Base-by-base conservation (phyloP, 2,888 invertebrate genomes). In the Acrobasis suavella region DNA sequence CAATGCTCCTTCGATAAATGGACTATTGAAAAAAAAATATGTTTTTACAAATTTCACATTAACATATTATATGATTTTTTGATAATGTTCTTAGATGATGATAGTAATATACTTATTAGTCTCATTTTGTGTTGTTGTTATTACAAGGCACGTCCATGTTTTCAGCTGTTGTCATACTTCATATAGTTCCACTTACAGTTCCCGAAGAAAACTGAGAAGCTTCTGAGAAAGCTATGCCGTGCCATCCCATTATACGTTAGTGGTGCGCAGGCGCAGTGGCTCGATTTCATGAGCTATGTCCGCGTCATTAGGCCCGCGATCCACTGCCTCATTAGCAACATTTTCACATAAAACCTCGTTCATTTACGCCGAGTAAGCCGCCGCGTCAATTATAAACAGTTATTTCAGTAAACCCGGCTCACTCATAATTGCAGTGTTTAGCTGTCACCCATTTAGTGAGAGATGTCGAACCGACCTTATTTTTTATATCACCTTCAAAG, bases 381-480 rank as follows among this genome's bases (percentile, higher is more conserved):
- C 82, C 80, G 80, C 81, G 73, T 81, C 85, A 89, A 89, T 89
- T 90, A 88, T 83, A 81, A 82, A 88, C 88, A 89, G 88, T 87
- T 89, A 89, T 86, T 85, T 86, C 82, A 85, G 83, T 85, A 83
- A 80, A 82, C 84, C 80, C 76, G 77, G 71, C 51, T 52, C 75
- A 75, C 80, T 83, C 81, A 83, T 86, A 88, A 88, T 87, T 85
- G 80, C 83, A 80, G 83, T 85, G 83, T 83, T 87, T 86, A 83
- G 83, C 82, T 81, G 83, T 87, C 85, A 86, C 84, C 82, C 82
- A 82, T 85, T 83, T 85, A 86, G 79, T 80, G 74, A 80, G 78
- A 85, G 78, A 85, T 81, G 82, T 82, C 82, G 81, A 85, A 81
- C 77, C 75, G 75, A 73, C 77, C 81, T 84, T 76, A 81, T 68